Percentiles rank a stretch among this genome's conserved stretches.
phyloP scores from a whole-genome alignment of 2,888 invertebrate genomes.

The Mesorhabditis belari region DNA sequence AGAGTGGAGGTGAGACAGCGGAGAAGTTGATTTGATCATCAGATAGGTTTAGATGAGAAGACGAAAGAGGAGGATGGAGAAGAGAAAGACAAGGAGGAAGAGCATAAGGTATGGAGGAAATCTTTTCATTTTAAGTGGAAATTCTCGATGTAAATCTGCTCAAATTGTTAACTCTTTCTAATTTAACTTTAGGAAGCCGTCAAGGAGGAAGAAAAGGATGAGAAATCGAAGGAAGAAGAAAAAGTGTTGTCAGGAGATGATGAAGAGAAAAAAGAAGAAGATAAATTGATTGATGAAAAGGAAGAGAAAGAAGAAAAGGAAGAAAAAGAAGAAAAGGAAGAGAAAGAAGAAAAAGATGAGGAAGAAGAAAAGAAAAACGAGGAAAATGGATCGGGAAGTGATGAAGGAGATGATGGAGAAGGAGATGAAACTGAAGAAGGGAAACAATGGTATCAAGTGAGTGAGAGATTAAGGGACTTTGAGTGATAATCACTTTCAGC shows the following conservation, averaged over 20 bases:
- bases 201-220: constrained; percentile 5
- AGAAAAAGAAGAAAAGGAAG: constrained; percentile 5
- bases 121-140: no score
- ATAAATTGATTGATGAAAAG: constrained; percentile 4
- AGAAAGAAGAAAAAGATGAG: constrained; percentile 1
- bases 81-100: constrained; percentile 12
- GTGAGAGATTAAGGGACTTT: background rate
- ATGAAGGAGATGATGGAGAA: background rate
- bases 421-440: constrained; percentile 1
- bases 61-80: constrained; percentile 13
- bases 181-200: no score
- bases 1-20: background rate
- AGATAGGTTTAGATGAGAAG: constrained; percentile 9
- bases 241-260: constrained; percentile 5
- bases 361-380: constrained; percentile 11
- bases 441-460: background rate
- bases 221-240: constrained; percentile 7
- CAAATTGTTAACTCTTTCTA: no score
- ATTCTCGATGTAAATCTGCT: no score
- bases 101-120: no score
- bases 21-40: constrained; percentile 9
- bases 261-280: constrained; percentile 7
- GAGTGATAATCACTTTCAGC: background rate
- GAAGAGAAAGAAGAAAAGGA: constrained; percentile 4
- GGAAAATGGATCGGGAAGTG: constrained; percentile 4